Conservation (phyloP, 2,113 vertebrate species). For the Archilochus colubris region DNA sequence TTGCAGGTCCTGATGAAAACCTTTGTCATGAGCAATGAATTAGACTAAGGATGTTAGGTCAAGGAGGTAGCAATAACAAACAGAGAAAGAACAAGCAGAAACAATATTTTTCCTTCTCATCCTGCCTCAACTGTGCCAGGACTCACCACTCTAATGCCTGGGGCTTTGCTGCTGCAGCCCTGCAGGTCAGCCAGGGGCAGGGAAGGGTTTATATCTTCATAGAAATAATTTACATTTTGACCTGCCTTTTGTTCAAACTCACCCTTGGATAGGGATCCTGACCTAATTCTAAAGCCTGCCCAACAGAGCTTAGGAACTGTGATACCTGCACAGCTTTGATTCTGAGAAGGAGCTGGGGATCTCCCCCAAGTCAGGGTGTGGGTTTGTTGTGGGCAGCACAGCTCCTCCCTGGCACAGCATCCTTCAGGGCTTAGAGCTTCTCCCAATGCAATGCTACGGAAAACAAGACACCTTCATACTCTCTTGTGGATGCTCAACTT, state of each 20-base stretch:
- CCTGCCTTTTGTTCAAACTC: not conserved
- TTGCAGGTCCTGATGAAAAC: not conserved
- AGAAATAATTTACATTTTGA: not conserved
- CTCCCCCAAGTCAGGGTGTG: accelerated
- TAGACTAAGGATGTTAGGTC: not conserved
- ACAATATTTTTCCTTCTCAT: not conserved
- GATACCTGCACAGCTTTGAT: not conserved
- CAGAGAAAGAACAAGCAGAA: not conserved
- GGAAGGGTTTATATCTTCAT: not conserved
- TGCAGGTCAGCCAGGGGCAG: not conserved
- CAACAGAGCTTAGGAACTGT: not conserved
- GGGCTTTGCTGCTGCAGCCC: not conserved
- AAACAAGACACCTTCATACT: not conserved
- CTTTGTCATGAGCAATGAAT: not conserved
- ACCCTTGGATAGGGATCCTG: not conserved
- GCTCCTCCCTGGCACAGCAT: not conserved
- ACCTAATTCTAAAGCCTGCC: not conserved
- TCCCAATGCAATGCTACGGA: accelerated
- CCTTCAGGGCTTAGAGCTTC: not conserved
- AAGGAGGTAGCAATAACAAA: not conserved
- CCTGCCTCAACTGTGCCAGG: not conserved
- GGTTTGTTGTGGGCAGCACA: not conserved
- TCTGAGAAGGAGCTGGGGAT: accelerated
- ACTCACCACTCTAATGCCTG: accelerated
- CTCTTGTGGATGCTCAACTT: not conserved